These are phyloP conservation scores for Xiphophorus birchmanni DNA, from an alignment of 2,797 vertebrate genomes.

Conservation along the genomic window DNA sequence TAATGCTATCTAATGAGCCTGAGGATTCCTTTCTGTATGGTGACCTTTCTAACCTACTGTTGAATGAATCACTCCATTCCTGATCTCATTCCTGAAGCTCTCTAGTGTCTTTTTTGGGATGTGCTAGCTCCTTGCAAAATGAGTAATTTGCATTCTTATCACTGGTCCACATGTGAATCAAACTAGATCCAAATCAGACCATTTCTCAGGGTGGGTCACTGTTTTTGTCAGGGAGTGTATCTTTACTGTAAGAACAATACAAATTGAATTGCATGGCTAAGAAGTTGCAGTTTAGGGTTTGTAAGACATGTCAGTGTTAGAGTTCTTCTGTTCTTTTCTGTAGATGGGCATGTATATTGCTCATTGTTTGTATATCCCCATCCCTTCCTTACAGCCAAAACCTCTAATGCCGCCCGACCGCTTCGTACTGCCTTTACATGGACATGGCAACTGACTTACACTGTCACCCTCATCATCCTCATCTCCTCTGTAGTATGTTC, in stretches of 20 bases:
- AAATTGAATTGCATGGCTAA: constrained; percentile 94
- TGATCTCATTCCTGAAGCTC: no score
- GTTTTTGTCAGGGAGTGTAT: constrained; percentile 27
- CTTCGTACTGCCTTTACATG: constrained; percentile 99
- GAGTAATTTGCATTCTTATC: not conserved
- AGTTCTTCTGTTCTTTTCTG: constrained; percentile 94
- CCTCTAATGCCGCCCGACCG: constrained; percentile 99
- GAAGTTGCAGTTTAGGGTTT: constrained; percentile 99
- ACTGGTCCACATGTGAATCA: not conserved
- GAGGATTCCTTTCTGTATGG: not conserved
- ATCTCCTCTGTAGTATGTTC: constrained; percentile 96
- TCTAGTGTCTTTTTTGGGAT: not conserved
- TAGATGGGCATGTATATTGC: constrained; percentile 99
- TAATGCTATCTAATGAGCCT: not conserved
- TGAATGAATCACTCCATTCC: not conserved
- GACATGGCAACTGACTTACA: constrained; percentile 99
- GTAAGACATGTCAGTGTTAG: constrained; percentile 99
- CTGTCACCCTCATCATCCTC: constrained; percentile 92
- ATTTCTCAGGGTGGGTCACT: constrained; percentile 3
- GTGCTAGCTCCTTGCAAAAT: not conserved
- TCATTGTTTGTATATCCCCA: constrained; percentile 99
- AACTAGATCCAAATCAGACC: not conserved
- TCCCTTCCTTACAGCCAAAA: constrained; percentile 99
- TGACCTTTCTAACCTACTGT: not conserved
- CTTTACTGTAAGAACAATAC: constrained; percentile 68